Evolutionary conservation across 1,140 invertebrate genomes (phyloP).

Genomic region (Charaxes varanes): DNA sequence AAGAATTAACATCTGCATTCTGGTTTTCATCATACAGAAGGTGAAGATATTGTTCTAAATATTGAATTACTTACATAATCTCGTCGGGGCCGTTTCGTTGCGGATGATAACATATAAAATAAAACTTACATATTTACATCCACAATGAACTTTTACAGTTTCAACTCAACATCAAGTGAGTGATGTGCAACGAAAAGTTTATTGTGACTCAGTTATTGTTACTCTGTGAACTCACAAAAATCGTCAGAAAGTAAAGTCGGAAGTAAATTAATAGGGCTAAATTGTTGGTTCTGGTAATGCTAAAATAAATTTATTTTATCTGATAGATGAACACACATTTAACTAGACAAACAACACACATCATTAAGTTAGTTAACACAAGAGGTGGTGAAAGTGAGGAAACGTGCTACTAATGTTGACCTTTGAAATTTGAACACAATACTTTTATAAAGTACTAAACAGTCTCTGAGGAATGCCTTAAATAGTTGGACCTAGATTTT

Average conservation of each 20-base stretch:
- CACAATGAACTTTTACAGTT: conserved; percentile 21
- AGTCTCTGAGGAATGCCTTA: no score
- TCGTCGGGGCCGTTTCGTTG: conserved; percentile 65
- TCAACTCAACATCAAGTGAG: conserved; percentile 13
- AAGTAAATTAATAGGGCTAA: conserved; percentile 10
- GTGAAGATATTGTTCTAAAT: conserved; percentile 44
- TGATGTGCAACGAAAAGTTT: conserved; percentile 17
- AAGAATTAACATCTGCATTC: conserved; percentile 28
- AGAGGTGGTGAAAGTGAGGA: conserved; percentile 4
- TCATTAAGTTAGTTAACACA: conserved; percentile 6
- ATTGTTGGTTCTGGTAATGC: conserved; percentile 2
- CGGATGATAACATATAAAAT: conserved; percentile 63
- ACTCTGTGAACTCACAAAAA: conserved; percentile 24
- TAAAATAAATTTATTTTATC: conserved; percentile 14
- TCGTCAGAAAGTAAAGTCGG: conserved; percentile 8
- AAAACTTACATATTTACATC: conserved; percentile 40
- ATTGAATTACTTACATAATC: conserved; percentile 67
- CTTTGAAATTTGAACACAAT: no score
- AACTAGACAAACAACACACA: conserved; percentile 14
- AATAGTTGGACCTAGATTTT: no score
- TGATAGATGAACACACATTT: conserved; percentile 14
- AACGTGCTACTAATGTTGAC: conserved; percentile 18
- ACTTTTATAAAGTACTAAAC: no score
- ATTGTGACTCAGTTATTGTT: conserved; percentile 17
- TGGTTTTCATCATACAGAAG: conserved; percentile 49